phyloP scores from a whole-genome alignment of 2,888 invertebrate genomes.

The Sinodicranocentrus sp. region DNA sequence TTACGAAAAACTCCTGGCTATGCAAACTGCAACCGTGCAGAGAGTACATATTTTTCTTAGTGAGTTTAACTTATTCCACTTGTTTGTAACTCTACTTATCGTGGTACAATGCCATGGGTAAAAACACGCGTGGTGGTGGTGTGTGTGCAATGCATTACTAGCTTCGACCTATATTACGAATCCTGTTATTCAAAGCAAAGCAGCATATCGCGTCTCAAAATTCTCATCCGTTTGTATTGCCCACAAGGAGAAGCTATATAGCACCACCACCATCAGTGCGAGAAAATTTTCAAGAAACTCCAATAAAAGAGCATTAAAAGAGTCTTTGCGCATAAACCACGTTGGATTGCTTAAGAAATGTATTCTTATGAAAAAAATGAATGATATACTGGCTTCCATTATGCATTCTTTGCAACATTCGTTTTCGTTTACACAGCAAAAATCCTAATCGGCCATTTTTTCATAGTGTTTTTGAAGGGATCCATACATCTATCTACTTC shows the following conservation, averaged over 20 bases:
- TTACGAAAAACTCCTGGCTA: neutral
- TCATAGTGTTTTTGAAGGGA: slow-evolving; percentile 37
- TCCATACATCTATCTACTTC: slow-evolving; percentile 10
- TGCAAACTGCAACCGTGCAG: too few relatives aligned
- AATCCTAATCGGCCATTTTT: slow-evolving; percentile 40
- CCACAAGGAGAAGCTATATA: neutral
- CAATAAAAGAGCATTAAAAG: slow-evolving; percentile 18
- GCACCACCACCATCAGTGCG: slow-evolving; percentile 9
- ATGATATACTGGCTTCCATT: slow-evolving; percentile 30
- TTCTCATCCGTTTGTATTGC: neutral
- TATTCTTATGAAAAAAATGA: neutral
- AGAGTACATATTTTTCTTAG: too few relatives aligned
- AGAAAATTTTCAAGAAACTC: slow-evolving; percentile 37
- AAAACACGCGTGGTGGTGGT: slow-evolving; percentile 37
- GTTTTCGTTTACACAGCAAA: slow-evolving; percentile 59
- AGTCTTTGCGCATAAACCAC: slow-evolving; percentile 47
- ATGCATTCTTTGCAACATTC: slow-evolving; percentile 62
- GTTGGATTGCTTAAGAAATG: slow-evolving; percentile 47
- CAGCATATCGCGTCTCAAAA: slow-evolving; percentile 37
- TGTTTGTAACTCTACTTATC: slow-evolving; percentile 32
- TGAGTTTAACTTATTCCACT: too few relatives aligned
- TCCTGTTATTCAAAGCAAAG: slow-evolving; percentile 75
- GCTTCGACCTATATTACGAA: slow-evolving; percentile 76
- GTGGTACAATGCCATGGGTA: slow-evolving; percentile 57
- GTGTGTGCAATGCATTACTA: slow-evolving; percentile 61